Evolutionary conservation across 2,797 vertebrate genomes (phyloP).

Genomic region (Myotis findleyi): DNA sequence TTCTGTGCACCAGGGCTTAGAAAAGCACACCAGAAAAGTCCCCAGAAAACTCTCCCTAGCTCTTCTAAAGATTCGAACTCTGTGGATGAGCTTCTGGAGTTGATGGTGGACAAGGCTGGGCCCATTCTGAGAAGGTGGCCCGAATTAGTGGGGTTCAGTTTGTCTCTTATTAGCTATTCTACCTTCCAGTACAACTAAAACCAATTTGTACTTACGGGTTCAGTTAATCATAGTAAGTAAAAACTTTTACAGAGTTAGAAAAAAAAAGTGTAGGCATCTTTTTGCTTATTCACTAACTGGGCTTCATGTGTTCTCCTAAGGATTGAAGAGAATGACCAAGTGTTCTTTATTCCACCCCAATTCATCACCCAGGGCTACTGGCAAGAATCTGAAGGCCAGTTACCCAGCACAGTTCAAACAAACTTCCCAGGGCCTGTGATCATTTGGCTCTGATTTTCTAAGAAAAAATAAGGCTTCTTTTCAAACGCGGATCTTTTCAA

Average conservation of each 20-base stretch:
- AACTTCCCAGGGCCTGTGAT: constrained; percentile 53
- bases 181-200: neutral
- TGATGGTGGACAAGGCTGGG: neutral
- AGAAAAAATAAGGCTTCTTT: constrained; percentile 49
- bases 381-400: constrained; percentile 63
- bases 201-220: neutral
- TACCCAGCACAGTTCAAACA: constrained; percentile 65
- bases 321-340: neutral
- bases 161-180: neutral
- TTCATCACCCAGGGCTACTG: neutral
- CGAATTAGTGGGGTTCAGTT: neutral
- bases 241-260: neutral
- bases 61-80: neutral
- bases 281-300: neutral
- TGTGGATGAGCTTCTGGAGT: neutral
- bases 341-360: constrained; percentile 61
- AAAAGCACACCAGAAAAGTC: neutral
- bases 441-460: constrained; percentile 59
- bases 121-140: neutral
- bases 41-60: neutral
- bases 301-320: neutral
- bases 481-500: constrained; percentile 77
- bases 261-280: neutral
- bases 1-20: neutral
- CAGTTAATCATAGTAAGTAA: neutral